Percentiles rank a stretch among this genome's conserved stretches.
phyloP scores from a whole-genome alignment of 1,140 invertebrate genomes.

The Hermatobates lingyangjiaoensis region DNA sequence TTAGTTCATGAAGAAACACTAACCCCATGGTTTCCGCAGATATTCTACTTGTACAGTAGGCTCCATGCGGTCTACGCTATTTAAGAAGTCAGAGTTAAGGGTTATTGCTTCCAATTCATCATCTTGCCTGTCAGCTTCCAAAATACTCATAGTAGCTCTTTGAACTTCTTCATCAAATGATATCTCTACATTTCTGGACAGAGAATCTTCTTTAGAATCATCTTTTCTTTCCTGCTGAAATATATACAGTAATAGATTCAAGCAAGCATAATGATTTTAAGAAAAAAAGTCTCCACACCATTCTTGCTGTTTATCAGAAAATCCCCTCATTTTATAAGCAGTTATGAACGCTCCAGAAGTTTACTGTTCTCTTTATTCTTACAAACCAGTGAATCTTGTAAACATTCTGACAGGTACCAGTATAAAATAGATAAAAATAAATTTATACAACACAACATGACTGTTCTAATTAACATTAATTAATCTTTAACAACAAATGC shows the following conservation, averaged over 20 bases:
- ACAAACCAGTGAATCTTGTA: not conserved
- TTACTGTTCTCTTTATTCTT: not conserved
- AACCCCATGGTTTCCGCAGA: too few species aligned
- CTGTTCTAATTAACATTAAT: too few species aligned
- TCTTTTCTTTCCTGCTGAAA: constrained; percentile 6
- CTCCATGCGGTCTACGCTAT: too few species aligned
- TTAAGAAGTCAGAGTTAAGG: too few species aligned
- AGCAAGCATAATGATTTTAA: not conserved
- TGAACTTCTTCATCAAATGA: not conserved
- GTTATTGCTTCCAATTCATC: too few species aligned
- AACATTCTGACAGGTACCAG: too few species aligned
- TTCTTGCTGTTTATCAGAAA: not conserved
- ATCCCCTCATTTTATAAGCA: not conserved
- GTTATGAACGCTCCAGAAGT: not conserved
- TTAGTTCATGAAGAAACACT: too few species aligned
- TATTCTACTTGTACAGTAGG: too few species aligned
- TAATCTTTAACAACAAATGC: too few species aligned
- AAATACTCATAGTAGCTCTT: not conserved
- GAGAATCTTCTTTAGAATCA: not conserved
- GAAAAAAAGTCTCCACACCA: not conserved
- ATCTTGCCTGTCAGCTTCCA: too few species aligned
- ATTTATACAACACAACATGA: too few species aligned
- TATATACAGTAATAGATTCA: not conserved
- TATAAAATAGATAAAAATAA: too few species aligned
- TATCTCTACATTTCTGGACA: not conserved